Evolutionary conservation across 1,140 invertebrate genomes (phyloP).

Genomic region (Drusus annulatus): DNA sequence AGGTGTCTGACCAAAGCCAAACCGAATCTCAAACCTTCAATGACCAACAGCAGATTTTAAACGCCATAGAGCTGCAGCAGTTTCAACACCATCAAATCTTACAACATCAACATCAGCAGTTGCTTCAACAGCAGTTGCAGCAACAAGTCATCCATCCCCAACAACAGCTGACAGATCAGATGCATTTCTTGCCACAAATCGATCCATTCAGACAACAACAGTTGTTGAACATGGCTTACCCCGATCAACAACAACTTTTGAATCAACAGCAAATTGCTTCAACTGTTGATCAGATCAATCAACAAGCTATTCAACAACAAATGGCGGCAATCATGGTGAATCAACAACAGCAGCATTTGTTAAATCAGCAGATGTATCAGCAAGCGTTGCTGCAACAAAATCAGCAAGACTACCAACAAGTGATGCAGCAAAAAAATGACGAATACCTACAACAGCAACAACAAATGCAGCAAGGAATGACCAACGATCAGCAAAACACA

Average conservation of each 20-base stretch:
- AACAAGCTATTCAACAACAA: constrained; percentile 61
- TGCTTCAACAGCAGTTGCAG: constrained; percentile 62
- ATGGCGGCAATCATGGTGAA: constrained; percentile 60
- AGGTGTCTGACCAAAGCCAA: constrained; percentile 52
- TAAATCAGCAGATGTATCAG: constrained; percentile 60
- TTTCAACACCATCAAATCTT: constrained; percentile 70
- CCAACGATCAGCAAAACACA: constrained; percentile 15
- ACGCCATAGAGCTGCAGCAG: constrained; percentile 59
- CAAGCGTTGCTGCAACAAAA: constrained; percentile 47
- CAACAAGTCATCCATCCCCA: constrained; percentile 46
- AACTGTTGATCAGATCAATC: constrained; percentile 55
- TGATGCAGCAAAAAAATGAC: constrained; percentile 35
- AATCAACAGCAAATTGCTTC: constrained; percentile 50
- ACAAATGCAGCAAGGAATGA: constrained; percentile 61
- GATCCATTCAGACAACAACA: constrained; percentile 57
- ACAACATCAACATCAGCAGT: constrained; percentile 70
- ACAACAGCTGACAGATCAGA: constrained; percentile 40
- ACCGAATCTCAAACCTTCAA: constrained; percentile 46
- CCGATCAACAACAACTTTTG: constrained; percentile 58
- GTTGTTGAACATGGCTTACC: constrained; percentile 49
- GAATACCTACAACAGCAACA: constrained; percentile 53
- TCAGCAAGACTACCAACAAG: constrained; percentile 31
- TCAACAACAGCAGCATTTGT: constrained; percentile 64
- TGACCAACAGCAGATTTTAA: constrained; percentile 59
- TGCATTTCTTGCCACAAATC: constrained; percentile 46